phyloP scores from a whole-genome alignment of 2,797 vertebrate species.

The Saxicola maurus region DNA sequence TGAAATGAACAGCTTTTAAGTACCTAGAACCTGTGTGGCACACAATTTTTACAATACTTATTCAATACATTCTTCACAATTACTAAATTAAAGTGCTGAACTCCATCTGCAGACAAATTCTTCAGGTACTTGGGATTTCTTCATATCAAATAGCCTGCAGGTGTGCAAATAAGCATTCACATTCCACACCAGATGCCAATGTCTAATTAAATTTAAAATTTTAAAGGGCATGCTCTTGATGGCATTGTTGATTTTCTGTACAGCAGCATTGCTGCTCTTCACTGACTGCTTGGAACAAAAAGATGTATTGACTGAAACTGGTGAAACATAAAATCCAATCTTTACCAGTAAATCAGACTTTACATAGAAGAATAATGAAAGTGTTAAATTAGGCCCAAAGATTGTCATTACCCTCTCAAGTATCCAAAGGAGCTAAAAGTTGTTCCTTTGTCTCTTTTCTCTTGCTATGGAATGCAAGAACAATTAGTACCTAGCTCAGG shows the following conservation, averaged over 20 bases:
- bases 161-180: conserved; percentile 41
- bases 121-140: background rate
- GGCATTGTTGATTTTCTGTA: background rate
- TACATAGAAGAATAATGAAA: background rate
- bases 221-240: background rate
- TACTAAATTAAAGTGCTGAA: conserved; percentile 33
- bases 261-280: background rate
- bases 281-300: background rate
- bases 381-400: background rate
- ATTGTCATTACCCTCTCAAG: background rate
- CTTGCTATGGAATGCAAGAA: background rate
- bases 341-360: background rate
- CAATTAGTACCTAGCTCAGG: background rate
- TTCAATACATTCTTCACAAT: conserved; percentile 3
- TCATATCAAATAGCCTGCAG: conserved; percentile 24
- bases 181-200: conserved; percentile 41
- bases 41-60: background rate
- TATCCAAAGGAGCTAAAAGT: background rate
- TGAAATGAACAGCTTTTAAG: background rate
- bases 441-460: background rate
- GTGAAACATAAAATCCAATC: background rate
- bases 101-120: conserved; percentile 38
- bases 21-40: background rate
- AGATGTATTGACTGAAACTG: background rate
- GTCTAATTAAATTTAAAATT: conserved; percentile 11